phyloP scores from a whole-genome alignment of 1,140 invertebrate genomes.

The Hyphantria cunea region DNA sequence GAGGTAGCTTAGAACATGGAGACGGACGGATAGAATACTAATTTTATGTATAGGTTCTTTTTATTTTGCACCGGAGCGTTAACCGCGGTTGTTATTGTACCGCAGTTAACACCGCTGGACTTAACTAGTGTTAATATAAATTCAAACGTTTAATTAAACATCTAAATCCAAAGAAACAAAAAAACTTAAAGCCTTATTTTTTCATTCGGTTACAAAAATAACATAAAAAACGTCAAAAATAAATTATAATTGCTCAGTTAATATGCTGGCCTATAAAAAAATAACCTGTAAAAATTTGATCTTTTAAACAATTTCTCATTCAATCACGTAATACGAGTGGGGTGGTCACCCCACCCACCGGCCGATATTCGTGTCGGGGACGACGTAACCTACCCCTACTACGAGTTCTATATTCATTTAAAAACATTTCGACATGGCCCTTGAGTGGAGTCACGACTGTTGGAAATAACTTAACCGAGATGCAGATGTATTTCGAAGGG shows the following conservation, averaged over 20 bases:
- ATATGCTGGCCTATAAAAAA: conserved; percentile 38
- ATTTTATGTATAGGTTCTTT: too few species aligned
- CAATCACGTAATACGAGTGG: conserved; percentile 68
- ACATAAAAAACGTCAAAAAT: neutral
- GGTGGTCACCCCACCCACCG: conserved; percentile 33
- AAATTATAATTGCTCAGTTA: conserved; percentile 6
- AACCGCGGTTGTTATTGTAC: too few species aligned
- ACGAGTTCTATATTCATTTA: conserved; percentile 33
- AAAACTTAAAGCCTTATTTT: neutral
- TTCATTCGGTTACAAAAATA: neutral
- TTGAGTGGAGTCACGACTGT: conserved; percentile 13
- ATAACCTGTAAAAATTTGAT: conserved; percentile 55
- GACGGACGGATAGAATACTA: too few species aligned
- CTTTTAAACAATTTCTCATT: conserved; percentile 70
- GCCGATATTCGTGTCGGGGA: conserved; percentile 37
- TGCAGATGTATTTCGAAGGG: too few species aligned
- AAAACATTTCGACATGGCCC: conserved; percentile 13
- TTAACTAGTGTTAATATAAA: too few species aligned
- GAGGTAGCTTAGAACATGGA: too few species aligned
- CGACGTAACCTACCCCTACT: conserved; percentile 37
- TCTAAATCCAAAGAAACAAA: too few species aligned
- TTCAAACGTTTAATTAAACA: too few species aligned
- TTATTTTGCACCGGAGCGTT: too few species aligned
- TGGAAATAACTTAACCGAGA: conserved; percentile 2
- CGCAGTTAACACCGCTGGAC: too few species aligned